Conservation (phyloP, 2,797 vertebrate species). For the Brotogeris chrysoptera region DNA sequence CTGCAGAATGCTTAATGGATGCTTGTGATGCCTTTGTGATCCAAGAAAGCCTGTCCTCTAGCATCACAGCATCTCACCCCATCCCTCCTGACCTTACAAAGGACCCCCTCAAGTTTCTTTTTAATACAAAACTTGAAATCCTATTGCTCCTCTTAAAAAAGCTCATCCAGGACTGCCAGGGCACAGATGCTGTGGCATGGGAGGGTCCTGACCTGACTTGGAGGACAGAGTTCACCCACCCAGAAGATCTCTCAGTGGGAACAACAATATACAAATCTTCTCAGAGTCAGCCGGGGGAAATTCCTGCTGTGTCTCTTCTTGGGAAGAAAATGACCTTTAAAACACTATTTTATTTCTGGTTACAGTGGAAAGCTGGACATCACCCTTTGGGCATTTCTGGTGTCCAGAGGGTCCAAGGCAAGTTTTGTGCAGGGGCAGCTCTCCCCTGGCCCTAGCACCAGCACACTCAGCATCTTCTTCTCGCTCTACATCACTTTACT, state of each 20-base stretch:
- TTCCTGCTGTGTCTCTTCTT: not conserved
- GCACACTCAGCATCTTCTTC: not conserved
- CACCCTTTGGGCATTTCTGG: not conserved
- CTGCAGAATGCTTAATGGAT: not conserved
- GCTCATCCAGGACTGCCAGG: fast-evolving
- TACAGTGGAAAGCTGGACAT: slow-evolving; percentile 1
- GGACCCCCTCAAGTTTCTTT: not conserved
- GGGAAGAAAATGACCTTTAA: slow-evolving; percentile 36
- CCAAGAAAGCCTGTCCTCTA: not conserved
- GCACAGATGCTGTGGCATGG: not conserved
- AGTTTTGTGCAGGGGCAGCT: not conserved
- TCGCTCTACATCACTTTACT: not conserved
- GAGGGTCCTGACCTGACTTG: not conserved
- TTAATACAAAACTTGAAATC: not conserved
- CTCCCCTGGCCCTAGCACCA: not conserved
- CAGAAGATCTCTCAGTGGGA: not conserved
- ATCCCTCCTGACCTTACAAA: not conserved
- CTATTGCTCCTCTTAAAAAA: not conserved
- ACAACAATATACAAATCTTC: not conserved
- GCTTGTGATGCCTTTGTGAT: not conserved
- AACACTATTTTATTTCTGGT: slow-evolving; percentile 7
- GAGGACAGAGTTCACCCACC: not conserved
- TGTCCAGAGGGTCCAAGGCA: not conserved
- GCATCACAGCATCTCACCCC: not conserved
- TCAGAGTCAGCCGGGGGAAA: not conserved